phyloP scores from a whole-genome alignment of 2,888 invertebrate genomes.

The Nasonovia ribisnigri region DNA sequence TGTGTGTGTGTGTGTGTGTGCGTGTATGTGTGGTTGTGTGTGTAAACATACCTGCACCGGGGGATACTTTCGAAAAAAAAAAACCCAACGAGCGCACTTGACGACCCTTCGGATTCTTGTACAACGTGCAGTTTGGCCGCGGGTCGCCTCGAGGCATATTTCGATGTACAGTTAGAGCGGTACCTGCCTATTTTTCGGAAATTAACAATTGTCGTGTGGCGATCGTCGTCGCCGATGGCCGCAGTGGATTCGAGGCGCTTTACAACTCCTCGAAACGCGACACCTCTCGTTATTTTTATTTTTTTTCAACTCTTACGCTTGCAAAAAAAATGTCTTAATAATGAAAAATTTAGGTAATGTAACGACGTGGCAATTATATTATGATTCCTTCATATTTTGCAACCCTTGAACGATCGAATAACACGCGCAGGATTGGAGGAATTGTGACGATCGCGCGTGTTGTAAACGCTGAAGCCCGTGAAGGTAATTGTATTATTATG shows the following conservation, averaged over 20 bases:
- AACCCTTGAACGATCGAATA: background rate
- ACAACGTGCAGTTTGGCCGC: background rate
- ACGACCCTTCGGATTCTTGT: background rate
- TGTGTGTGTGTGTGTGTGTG: background rate
- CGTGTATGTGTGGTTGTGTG: background rate
- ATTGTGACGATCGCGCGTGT: background rate
- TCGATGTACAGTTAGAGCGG: background rate
- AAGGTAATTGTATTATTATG: background rate
- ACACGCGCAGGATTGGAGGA: background rate
- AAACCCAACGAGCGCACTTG: background rate
- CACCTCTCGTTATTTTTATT: too few relatives aligned
- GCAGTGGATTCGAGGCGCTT: background rate
- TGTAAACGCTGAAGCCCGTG: too few relatives aligned
- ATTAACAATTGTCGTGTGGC: background rate
- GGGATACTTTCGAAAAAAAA: slow-evolving; percentile 32
- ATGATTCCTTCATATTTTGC: background rate
- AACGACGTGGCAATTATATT: background rate
- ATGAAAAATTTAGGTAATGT: too few relatives aligned
- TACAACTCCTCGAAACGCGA: background rate
- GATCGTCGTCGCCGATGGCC: background rate
- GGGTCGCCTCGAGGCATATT: background rate
- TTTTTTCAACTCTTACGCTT: too few relatives aligned
- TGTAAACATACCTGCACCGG: background rate
- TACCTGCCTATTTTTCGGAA: background rate
- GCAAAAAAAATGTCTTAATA: too few relatives aligned